These are phyloP conservation scores for Prostheceraeus crozeri DNA, from an alignment of 2,888 invertebrate species.

Conservation along the genomic window DNA sequence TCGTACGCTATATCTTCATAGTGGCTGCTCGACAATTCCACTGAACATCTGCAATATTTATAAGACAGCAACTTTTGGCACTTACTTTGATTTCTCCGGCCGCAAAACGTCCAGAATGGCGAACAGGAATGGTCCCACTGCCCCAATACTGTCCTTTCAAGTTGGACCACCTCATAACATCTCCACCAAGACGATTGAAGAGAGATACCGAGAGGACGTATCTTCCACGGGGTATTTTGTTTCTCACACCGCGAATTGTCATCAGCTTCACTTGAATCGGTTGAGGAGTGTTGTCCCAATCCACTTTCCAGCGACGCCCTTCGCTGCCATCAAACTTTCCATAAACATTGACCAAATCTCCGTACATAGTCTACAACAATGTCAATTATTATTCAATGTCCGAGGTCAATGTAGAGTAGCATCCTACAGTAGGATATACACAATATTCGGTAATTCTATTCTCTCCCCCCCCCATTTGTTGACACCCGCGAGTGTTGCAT, in stretches of 20 bases:
- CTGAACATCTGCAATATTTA: too few relatives aligned
- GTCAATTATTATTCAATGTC: too few relatives aligned
- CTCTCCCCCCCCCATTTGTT: too few relatives aligned
- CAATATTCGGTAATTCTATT: too few relatives aligned
- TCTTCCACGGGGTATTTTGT: conserved; percentile 54
- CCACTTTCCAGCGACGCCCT: conserved; percentile 53
- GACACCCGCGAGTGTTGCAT: too few relatives aligned
- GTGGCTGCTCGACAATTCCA: too few relatives aligned
- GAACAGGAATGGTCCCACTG: conserved; percentile 49
- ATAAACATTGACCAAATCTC: conserved; percentile 51
- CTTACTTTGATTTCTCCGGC: too few relatives aligned
- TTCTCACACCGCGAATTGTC: conserved; percentile 51
- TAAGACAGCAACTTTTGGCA: too few relatives aligned
- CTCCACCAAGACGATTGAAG: conserved; percentile 53
- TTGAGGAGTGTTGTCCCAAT: conserved; percentile 54
- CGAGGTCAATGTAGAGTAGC: too few relatives aligned
- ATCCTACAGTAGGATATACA: too few relatives aligned
- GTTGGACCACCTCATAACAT: conserved; percentile 53
- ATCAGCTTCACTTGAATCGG: conserved; percentile 52
- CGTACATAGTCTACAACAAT: conserved; percentile 54
- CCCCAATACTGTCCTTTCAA: conserved; percentile 54
- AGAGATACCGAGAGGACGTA: conserved; percentile 52
- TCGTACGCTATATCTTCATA: too few relatives aligned
- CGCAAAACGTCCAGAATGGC: conserved; percentile 50
- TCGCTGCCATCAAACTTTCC: conserved; percentile 51